Base-by-base conservation (phyloP, 2,888 invertebrate species). In the Sesia apiformis region DNA sequence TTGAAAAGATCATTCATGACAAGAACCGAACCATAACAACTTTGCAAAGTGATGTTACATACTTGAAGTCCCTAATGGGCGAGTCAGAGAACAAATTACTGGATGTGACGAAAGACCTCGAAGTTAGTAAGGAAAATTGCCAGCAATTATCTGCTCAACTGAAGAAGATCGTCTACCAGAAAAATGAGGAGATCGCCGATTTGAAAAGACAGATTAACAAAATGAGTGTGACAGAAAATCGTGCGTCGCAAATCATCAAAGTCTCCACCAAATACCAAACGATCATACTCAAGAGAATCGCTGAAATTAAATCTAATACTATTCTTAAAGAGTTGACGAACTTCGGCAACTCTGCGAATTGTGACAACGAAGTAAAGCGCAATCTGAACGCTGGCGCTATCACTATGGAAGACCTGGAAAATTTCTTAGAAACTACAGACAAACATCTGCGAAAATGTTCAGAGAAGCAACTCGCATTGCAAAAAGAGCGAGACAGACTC, bases 241-340 rank as follows among this genome's bases (percentile, higher is more conserved):
- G 85, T 53, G 87, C 87, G 4, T 75, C 72, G 4, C 86, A 89
- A 68, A 89, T 88, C 38, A 83, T 89, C 40, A 87, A 83, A 70
- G 81, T 89, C 0, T 89, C 89, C 0, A 80, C 88, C 1, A 88
- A 85, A 62, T 89, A 88, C 58, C 89, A 88, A 60, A 80, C 85
- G 4, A 87, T 89, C 53, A 89, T 89, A 65, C 64, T 85, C 5
- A 82, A 81, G 60, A 75, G 87, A 56, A 81, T 89, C 38, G 83
- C 86, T 0, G 89, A 89, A 66, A 84, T 88, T 39, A 88, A 88
- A 59, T 76, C 78, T 2, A 86, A 80, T 53, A 83, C 82, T 0
- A 81, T 85, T 0, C 63, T 89, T 38, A 87, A 86, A 58, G 89
- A 89, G 58, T 61, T 89, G 49, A 86, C 84, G 0, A 89, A 89